A percentile compares a stretch with the other conserved stretches of the same genome.
Evolutionary conservation across 1,140 invertebrate genomes (phyloP).

Genomic region (Kradibia gibbosae): DNA sequence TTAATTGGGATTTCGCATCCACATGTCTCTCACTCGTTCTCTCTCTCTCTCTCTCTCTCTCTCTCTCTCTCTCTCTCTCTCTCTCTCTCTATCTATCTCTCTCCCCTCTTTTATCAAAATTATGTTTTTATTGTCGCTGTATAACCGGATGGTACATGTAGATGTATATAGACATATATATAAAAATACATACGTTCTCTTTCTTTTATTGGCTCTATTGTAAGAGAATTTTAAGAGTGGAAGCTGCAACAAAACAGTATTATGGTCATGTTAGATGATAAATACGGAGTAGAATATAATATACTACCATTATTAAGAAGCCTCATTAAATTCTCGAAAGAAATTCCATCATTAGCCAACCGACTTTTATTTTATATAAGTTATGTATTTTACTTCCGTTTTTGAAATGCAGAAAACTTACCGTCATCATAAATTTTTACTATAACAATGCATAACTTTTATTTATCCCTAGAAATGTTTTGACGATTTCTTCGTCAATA

Average conservation of each 20-base stretch:
- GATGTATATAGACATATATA: too few relatives aligned
- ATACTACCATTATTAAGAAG: slow-evolving; percentile 19
- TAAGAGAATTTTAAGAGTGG: not conserved
- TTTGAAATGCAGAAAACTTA: not conserved
- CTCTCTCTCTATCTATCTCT: too few relatives aligned
- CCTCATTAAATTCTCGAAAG: slow-evolving; percentile 14
- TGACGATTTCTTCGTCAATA: not conserved
- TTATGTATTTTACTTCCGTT: slow-evolving; percentile 21
- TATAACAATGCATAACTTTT: slow-evolving; percentile 1
- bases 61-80: not conserved
- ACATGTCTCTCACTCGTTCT: not conserved
- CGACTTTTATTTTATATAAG: slow-evolving; percentile 3
- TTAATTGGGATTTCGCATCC: slow-evolving; percentile 37
- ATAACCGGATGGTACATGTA: too few relatives aligned
- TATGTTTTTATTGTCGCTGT: not conserved
- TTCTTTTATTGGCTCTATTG: not conserved
- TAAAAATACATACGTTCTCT: too few relatives aligned
- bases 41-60: not conserved
- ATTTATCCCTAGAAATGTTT: not conserved
- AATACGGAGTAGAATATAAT: not conserved
- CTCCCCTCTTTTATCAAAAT: not conserved
- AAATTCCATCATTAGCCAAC: slow-evolving; percentile 28
- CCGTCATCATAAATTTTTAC: slow-evolving; percentile 15
- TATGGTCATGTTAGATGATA: not conserved
- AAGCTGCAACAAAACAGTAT: not conserved